Conservation (phyloP, 2,888 invertebrate species). For the Taphrorychus bicolor region DNA sequence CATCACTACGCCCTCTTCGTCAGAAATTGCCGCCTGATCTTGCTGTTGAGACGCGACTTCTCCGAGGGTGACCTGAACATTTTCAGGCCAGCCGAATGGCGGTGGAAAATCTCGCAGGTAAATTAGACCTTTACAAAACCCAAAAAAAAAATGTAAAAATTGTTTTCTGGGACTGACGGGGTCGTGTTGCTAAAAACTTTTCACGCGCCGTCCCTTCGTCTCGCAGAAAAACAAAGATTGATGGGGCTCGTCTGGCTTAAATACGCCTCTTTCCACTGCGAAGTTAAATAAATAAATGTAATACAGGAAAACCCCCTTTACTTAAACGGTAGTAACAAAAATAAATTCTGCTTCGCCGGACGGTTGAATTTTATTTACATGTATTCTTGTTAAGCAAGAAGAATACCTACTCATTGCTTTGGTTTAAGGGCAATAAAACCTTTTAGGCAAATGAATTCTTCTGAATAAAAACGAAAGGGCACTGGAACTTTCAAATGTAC, state of each 20-base stretch:
- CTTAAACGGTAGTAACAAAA: too few relatives aligned
- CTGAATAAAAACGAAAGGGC: not conserved
- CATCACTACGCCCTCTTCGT: constrained; percentile 98
- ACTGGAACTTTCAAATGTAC: not conserved
- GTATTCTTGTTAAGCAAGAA: not conserved
- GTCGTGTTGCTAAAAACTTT: not conserved
- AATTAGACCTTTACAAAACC: constrained; percentile 2
- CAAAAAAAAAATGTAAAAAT: not conserved
- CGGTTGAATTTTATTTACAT: not conserved
- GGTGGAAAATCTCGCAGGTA: constrained; percentile 95
- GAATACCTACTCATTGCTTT: too few relatives aligned
- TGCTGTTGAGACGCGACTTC: constrained; percentile 88
- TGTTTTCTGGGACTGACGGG: not conserved
- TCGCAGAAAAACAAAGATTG: not conserved
- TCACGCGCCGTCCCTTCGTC: not conserved
- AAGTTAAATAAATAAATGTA: not conserved
- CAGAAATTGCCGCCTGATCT: constrained; percentile 94
- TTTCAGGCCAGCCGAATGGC: constrained; percentile 97
- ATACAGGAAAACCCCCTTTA: not conserved
- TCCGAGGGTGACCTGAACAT: constrained; percentile 92
- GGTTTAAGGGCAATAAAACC: too few relatives aligned
- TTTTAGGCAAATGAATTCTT: not conserved
- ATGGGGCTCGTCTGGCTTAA: not conserved
- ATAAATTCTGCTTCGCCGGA: too few relatives aligned
- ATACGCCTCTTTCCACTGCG: not conserved